A percentile compares a stretch with the other conserved stretches of the same genome.
Conservation (phyloP, 2,797 vertebrate genomes). For the Oreortyx pictus region DNA sequence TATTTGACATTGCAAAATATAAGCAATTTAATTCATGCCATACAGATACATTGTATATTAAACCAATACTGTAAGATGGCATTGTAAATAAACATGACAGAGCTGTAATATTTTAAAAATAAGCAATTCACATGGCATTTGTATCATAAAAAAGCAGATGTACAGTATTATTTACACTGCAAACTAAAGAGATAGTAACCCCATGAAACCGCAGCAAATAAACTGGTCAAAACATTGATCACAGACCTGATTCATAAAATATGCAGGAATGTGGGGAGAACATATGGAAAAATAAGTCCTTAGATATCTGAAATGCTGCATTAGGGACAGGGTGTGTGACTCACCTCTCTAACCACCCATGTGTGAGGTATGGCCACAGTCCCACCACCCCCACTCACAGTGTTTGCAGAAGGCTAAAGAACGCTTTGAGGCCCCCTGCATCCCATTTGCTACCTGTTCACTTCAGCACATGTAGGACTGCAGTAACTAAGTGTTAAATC, state of each 20-base stretch:
- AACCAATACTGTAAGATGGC: constrained; percentile 59
- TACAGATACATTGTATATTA: constrained; percentile 67
- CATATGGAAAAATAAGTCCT: neutral
- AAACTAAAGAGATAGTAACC: constrained; percentile 68
- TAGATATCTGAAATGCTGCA: neutral
- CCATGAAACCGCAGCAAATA: constrained; percentile 64
- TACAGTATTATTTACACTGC: constrained; percentile 77
- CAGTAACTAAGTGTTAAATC: neutral
- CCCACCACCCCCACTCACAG: neutral
- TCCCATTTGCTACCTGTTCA: neutral
- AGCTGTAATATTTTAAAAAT: constrained; percentile 67
- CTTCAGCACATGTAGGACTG: neutral
- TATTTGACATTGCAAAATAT: constrained; percentile 70
- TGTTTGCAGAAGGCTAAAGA: neutral
- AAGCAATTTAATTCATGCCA: constrained; percentile 74
- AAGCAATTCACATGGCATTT: constrained; percentile 70
- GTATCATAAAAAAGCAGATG: constrained; percentile 74
- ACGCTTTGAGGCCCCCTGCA: accelerated
- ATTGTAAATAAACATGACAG: constrained; percentile 66
- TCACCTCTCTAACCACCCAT: neutral
- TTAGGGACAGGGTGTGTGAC: neutral
- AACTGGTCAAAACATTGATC: constrained; percentile 42
- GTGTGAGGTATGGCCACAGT: neutral
- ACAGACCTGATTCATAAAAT: constrained; percentile 76
- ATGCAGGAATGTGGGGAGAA: neutral